phyloP scores from a whole-genome alignment of 2,113 vertebrate species.

The Gobiocypris rarus region DNA sequence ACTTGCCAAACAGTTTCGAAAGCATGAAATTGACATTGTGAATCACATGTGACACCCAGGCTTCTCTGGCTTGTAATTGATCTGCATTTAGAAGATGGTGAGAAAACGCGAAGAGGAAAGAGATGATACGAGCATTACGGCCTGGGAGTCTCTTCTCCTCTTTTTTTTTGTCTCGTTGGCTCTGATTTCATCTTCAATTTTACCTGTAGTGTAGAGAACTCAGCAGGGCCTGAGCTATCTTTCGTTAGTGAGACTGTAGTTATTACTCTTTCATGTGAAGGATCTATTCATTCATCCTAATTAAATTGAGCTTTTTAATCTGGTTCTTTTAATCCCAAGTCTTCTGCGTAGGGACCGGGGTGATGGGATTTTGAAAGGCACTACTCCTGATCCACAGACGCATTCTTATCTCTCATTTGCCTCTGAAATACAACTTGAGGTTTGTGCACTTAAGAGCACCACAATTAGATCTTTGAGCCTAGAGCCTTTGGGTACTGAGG shows the following conservation, averaged over 20 bases:
- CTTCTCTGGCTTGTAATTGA: slow-evolving; percentile 96
- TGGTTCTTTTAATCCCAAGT: slow-evolving; percentile 80
- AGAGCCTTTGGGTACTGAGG: slow-evolving; percentile 44
- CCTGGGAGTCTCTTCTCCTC: slow-evolving; percentile 10
- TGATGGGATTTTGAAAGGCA: slow-evolving; percentile 81
- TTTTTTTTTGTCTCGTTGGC: slow-evolving; percentile 44
- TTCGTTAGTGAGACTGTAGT: slow-evolving; percentile 78
- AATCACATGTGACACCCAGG: slow-evolving; percentile 92
- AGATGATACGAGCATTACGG: slow-evolving; percentile 48
- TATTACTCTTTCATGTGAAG: slow-evolving; percentile 79
- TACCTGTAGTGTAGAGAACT: slow-evolving; percentile 76
- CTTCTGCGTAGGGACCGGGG: slow-evolving; percentile 76
- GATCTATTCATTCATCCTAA: slow-evolving; percentile 80
- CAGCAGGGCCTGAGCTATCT: slow-evolving; percentile 72
- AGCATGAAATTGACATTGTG: slow-evolving; percentile 99
- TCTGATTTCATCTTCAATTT: slow-evolving; percentile 80
- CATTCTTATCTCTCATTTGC: slow-evolving; percentile 74
- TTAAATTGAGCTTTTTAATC: slow-evolving; percentile 85
- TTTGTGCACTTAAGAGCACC: slow-evolving; percentile 72
- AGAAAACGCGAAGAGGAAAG: slow-evolving; percentile 31
- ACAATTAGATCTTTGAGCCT: slow-evolving; percentile 66
- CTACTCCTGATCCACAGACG: slow-evolving; percentile 77
- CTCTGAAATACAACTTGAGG: slow-evolving; percentile 77
- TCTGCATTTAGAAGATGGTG: slow-evolving; percentile 80
- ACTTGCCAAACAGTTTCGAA: slow-evolving; percentile 90